Conservation (phyloP, 2,888 invertebrate genomes). For the Mylabris sibirica region DNA sequence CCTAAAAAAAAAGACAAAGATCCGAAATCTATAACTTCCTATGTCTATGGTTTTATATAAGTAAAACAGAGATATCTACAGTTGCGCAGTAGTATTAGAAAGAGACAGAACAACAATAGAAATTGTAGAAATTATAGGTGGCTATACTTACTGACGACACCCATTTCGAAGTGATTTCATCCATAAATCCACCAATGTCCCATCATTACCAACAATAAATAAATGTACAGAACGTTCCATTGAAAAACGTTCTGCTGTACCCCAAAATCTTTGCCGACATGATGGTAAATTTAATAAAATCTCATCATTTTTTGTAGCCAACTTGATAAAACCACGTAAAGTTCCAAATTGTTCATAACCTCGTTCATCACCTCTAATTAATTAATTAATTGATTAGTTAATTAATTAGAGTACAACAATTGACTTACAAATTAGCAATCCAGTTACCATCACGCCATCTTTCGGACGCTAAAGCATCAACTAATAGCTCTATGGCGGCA, state of each 20-base stretch:
- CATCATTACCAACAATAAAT: conserved; percentile 62
- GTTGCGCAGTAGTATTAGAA: too few species aligned
- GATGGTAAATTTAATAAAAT: conserved; percentile 62
- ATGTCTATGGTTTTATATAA: too few species aligned
- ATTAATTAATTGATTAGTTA: conserved; percentile 1
- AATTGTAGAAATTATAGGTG: background rate
- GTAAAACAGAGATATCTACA: too few species aligned
- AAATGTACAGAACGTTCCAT: conserved; percentile 48
- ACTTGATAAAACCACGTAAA: conserved; percentile 66
- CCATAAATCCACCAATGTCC: conserved; percentile 66
- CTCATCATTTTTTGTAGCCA: conserved; percentile 59
- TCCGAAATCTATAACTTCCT: too few species aligned
- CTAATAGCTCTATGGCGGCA: conserved; percentile 65
- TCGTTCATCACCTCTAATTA: conserved; percentile 45
- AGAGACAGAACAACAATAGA: too few species aligned
- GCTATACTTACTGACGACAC: conserved; percentile 67
- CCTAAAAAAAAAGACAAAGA: conserved; percentile 54
- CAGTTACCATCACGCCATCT: conserved; percentile 68
- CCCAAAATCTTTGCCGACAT: conserved; percentile 45
- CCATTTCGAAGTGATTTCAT: conserved; percentile 64
- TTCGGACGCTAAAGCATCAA: conserved; percentile 66
- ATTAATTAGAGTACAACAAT: conserved; percentile 6
- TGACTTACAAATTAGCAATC: conserved; percentile 66
- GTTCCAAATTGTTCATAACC: conserved; percentile 73
- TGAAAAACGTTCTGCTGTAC: conserved; percentile 44